Base-by-base conservation (phyloP, 2,888 invertebrate species). In the Sacculina carcini region DNA sequence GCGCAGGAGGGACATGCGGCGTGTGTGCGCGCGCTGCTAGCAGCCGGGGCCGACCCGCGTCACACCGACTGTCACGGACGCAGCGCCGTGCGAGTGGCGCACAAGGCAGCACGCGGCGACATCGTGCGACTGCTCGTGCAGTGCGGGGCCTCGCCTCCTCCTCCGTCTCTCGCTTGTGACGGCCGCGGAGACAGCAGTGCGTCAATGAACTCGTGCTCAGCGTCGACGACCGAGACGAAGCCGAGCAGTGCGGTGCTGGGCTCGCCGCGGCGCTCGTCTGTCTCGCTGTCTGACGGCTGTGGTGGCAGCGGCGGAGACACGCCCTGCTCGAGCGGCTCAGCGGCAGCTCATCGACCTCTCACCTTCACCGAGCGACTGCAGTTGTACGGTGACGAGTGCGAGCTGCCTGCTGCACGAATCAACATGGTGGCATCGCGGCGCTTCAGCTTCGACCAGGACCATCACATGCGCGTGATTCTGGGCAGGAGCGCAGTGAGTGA, bases 1-100 rank as follows among this genome's bases (percentile, higher is more conserved):
- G 85, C 92, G 1, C 92, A 92, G 65, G 92, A 92, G 65, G 92
- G 92, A 0, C 90, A 90, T 62, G 85, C 86, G 59, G 79, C 81
- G 55, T 90, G 90, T 61, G 92, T 92, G 1, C 70, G 82, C 52
- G 80, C 66, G 19, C 61, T 70, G 36, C 60, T 71, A 24, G 61
- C 64, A 50, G 63, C 62, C 56, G 64, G 66, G 21, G 69, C 70
- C 6, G 65, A 67, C 57, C 61, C 62, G n/a, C 52, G 53, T 9
- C 66, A 66, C 58, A 65, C 65, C 6, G 67, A 67, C 58, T 62
- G 64, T 58, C 67, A 62, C 57, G 66, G 67, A 10, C 46, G 60
- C 9, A 60, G 59, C 31, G 60, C 62, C 26, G 59, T 61, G 14
- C 62, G 68, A 36, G 68, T 70, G 19, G 69, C 68, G 3, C 56